Conservation (phyloP, 2,888 invertebrate species). For the Copidosoma aretas region DNA sequence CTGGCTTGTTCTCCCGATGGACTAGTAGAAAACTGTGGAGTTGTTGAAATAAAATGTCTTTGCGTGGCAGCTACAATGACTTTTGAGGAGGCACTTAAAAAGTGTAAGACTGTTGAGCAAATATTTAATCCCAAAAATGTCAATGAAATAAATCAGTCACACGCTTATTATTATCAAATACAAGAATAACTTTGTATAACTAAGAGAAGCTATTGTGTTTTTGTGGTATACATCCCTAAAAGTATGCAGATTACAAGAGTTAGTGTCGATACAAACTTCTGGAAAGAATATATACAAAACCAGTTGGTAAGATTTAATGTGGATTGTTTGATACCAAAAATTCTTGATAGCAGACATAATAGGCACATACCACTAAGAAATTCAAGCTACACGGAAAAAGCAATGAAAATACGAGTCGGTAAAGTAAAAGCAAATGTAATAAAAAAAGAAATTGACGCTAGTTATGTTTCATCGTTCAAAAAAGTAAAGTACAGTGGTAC, state of each 20-base stretch:
- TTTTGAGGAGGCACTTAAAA: too few species aligned
- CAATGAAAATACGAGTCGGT: too few species aligned
- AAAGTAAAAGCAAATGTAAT: too few species aligned
- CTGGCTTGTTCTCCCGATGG: constrained; percentile 42
- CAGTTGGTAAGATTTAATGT: too few species aligned
- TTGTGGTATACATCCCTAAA: too few species aligned
- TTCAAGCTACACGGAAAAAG: constrained; percentile 11
- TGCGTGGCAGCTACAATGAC: constrained; percentile 1
- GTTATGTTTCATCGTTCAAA: too few species aligned
- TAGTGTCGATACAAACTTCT: constrained; percentile 42
- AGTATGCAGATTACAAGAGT: constrained; percentile 43
- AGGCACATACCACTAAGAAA: constrained; percentile 35
- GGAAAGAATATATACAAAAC: constrained; percentile 41
- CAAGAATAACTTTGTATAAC: too few species aligned
- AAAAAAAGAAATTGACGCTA: too few species aligned
- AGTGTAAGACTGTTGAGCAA: too few species aligned
- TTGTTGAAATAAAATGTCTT: constrained; percentile 41
- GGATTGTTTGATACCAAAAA: constrained; percentile 46
- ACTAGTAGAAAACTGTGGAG: constrained; percentile 36
- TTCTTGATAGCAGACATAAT: constrained; percentile 41
- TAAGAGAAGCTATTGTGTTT: constrained; percentile 44
- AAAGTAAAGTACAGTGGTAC: too few species aligned
- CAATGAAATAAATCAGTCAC: constrained; percentile 30
- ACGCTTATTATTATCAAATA: too few species aligned
- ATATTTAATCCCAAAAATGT: constrained; percentile 1